Base-by-base conservation (phyloP, 2,888 invertebrate genomes). In the Hypolimnas misippus region DNA sequence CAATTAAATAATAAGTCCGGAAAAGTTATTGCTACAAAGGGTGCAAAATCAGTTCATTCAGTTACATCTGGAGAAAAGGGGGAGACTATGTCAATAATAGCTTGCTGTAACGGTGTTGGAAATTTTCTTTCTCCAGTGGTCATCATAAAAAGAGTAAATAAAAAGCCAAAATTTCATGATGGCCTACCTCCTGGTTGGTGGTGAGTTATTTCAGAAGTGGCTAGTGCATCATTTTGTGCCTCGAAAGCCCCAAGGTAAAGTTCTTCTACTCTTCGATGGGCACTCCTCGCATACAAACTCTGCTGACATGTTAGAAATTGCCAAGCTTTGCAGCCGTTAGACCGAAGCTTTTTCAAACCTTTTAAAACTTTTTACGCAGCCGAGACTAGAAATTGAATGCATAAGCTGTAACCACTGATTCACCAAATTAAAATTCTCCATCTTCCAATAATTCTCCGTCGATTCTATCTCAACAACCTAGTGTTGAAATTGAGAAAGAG, bases 1-100 rank as follows among this genome's bases (percentile, higher is more conserved):
- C 80, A 82, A 58, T 69, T 81, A 3, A 84, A 84, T 25, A 82
- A 82, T 67, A 77, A 75, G 65, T 73, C 81, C 38, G 74, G 76
- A 3, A 75, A 78, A 65, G 77, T 87, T 25, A 33, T 84, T 35
- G 82, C 79, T 0, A 70, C 54, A 21, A 82, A 78, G 73, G 84
- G 81, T 25, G 31, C 69, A 3, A 78, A 72, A 69, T 73, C 70
- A 50, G 78, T 84, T 8, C 69, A 76, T 14, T 57, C 67, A 12
- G 14, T 79, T 3, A 82, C 81, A 31, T 76, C 75, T 16, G 70
- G 63, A 5, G 80, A 82, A 72, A 75, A 76, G 62, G 75, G 79
- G 7, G 73, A 74, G 63, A 73, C 64, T 57, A 65, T 75, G 25
- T 66, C 74, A 5, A 55, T 76, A 14, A 62, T 76, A 62, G 75